phyloP scores from a whole-genome alignment of 2,797 vertebrate genomes.

The Micromesistius poutassou region DNA sequence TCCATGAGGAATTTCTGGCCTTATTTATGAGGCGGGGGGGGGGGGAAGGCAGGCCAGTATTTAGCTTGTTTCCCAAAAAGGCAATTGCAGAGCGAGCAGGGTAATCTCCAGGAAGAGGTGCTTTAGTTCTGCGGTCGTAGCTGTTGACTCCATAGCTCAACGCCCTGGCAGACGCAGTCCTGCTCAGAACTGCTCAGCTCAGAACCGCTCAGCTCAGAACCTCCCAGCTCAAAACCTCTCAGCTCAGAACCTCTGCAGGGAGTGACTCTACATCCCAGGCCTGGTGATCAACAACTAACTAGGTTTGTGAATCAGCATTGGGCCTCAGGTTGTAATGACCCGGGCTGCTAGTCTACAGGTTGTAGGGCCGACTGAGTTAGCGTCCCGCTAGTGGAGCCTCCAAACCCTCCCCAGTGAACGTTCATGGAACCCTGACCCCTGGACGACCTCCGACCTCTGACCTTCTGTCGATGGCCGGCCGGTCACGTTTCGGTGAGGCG shows the following conservation, averaged over 20 bases:
- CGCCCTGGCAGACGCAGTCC: not conserved
- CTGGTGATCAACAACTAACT: too few species aligned
- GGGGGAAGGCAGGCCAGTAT: conserved; percentile 28
- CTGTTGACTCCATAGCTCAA: not conserved
- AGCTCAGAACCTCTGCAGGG: not conserved
- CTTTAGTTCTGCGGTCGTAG: conserved; percentile 41
- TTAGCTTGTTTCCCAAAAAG: conserved; percentile 60
- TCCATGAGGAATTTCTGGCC: conserved; percentile 58
- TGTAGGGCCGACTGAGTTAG: not conserved
- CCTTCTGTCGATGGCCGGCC: not conserved
- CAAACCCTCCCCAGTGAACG: not conserved
- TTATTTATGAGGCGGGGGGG: conserved; percentile 47
- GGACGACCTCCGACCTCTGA: not conserved
- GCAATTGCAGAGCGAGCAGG: conserved; percentile 8
- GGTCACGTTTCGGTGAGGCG: not conserved
- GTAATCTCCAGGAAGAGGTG: conserved; percentile 39
- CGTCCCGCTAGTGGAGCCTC: not conserved
- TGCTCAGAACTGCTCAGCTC: not conserved
- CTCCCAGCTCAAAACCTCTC: too few species aligned
- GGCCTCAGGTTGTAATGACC: not conserved
- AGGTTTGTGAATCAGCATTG: not conserved
- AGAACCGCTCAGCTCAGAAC: too few species aligned
- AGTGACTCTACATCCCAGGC: not conserved
- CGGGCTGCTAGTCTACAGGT: not conserved
- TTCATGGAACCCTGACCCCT: not conserved